Base-by-base conservation (phyloP, 2,888 invertebrate species). In the Drosophila borborema region DNA sequence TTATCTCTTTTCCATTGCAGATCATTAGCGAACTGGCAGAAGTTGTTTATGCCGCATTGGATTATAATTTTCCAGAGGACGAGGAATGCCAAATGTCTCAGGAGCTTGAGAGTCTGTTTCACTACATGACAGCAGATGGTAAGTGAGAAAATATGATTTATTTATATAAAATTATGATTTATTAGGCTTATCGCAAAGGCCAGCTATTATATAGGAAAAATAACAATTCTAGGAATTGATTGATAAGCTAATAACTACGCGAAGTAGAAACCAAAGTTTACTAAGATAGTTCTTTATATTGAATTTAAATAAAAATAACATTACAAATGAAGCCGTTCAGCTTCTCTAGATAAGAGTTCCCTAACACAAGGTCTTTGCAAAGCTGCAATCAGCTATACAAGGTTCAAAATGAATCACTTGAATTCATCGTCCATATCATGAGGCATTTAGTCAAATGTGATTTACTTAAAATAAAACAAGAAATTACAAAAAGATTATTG, bases 1-100 rank as follows among this genome's bases (percentile, higher is more conserved):
- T 14, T 38, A 28, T 51, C 49, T 51, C 49, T 65, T 77, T 79
- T 58, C 72, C 93, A 90, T 55, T 95, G 3, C 95, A 98, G 97
- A 94, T 97, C 91, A 95, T 97, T 82, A 95, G 96, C 75, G 96
- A 96, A 85, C 93, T 99, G 89, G 99, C 98, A 51, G 94, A 96
- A 87, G 95, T 97, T 83, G 96, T 98, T 83, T 99, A 97, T 94
- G 95, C 96, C 87, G 98, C 98, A 45, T 94, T 99, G 93, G 98
- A 99, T 94, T 98, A 96, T 93, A 97, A 97, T 81, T 95, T 97
- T 90, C 95, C 95, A 49, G 96, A 96, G 86, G 96, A 97, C 75
- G 98, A 98, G 93, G 98, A 98, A 94, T 95, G 97, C 82, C 95
- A 96, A 86, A 95, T 99, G 86, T 97, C 97, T 82, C 95, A 96